Evolutionary conservation across 2,797 vertebrate genomes (phyloP).

Genomic region (Cynodonichthys magdalenae): DNA sequence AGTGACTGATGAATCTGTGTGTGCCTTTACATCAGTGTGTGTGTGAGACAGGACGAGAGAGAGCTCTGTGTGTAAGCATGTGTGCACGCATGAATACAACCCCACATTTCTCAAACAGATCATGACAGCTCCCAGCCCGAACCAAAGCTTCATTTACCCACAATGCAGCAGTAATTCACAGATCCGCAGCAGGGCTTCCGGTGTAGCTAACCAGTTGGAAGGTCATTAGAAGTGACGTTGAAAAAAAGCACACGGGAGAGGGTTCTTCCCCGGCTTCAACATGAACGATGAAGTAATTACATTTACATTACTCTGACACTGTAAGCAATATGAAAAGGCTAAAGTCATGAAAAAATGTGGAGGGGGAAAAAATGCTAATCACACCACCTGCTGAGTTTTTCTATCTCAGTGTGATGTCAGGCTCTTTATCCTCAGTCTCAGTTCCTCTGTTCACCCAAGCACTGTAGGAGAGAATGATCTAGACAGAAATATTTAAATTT

Average conservation of each 20-base stretch:
- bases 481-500: slow-evolving; percentile 14
- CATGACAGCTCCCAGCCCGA: slow-evolving; percentile 77
- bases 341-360: slow-evolving; percentile 30
- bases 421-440: slow-evolving; percentile 17
- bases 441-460: slow-evolving; percentile 1
- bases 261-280: slow-evolving; percentile 12
- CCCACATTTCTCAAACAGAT: slow-evolving; percentile 68
- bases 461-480: slow-evolving; percentile 1
- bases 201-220: slow-evolving; percentile 67
- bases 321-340: slow-evolving; percentile 32
- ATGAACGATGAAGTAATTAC: slow-evolving; percentile 35
- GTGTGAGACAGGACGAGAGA: slow-evolving; percentile 6
- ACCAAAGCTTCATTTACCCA: slow-evolving; percentile 76
- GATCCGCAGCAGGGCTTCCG: slow-evolving; percentile 60
- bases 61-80: slow-evolving; percentile 40
- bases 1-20: slow-evolving; percentile 66
- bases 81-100: slow-evolving; percentile 63
- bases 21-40: slow-evolving; percentile 19
- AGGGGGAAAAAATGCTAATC: slow-evolving; percentile 22
- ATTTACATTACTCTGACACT: slow-evolving; percentile 29
- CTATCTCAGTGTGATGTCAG: slow-evolving; percentile 22
- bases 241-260: slow-evolving; percentile 29
- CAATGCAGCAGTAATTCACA: slow-evolving; percentile 73
- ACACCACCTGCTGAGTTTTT: slow-evolving; percentile 31
- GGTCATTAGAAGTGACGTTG: slow-evolving; percentile 61